These are phyloP conservation scores for Helicoverpa zea DNA, from an alignment of 1,140 invertebrate species.

Conservation along the genomic window DNA sequence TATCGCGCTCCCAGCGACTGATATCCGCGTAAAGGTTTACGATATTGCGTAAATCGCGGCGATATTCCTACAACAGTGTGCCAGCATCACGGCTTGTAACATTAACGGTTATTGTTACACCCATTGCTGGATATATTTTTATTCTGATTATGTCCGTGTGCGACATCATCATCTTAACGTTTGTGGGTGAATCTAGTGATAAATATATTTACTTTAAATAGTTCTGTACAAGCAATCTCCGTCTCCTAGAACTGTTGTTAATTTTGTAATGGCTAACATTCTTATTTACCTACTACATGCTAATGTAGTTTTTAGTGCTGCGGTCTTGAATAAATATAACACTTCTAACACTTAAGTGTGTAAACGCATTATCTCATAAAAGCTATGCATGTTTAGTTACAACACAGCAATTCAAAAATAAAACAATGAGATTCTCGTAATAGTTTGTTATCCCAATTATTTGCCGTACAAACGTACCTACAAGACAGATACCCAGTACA, in stretches of 20 bases:
- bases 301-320: not conserved
- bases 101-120: constrained; percentile 22
- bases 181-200: not conserved
- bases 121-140: not conserved
- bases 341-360: not conserved
- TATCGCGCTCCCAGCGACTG: constrained; percentile 15
- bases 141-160: not conserved
- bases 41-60: constrained; percentile 12
- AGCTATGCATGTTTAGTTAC: not conserved
- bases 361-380: not conserved
- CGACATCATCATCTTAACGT: not conserved
- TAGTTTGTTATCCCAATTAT: not conserved
- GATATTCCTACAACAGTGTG: not conserved
- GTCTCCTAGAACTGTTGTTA: not conserved
- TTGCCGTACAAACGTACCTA: not conserved
- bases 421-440: not conserved
- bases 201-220: not conserved
- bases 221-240: not conserved
- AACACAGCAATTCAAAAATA: not conserved
- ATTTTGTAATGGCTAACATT: not conserved
- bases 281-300: not conserved
- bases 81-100: not conserved
- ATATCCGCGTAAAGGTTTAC: constrained; percentile 27
- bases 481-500: not conserved
- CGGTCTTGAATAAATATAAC: not conserved